A percentile compares a stretch with the other conserved stretches of the same genome.
phyloP scores from a whole-genome alignment of 2,888 invertebrate species.

The Parnassius mnemosyne region DNA sequence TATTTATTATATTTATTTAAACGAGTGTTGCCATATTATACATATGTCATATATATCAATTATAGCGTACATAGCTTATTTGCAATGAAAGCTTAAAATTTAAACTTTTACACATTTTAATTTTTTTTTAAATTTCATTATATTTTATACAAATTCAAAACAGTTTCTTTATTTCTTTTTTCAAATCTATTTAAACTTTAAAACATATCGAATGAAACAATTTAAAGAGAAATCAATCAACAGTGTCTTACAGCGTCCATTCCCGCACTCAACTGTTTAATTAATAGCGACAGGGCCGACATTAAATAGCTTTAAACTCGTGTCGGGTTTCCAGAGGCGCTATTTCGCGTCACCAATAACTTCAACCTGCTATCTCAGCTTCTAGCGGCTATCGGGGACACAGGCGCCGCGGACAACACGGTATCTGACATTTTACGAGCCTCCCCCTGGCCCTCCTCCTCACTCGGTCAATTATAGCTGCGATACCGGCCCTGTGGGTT shows the following conservation, averaged over 20 bases:
- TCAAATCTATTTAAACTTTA: too few species aligned
- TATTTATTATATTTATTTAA: too few species aligned
- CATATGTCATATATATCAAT: too few species aligned
- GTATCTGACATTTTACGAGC: conserved; percentile 60
- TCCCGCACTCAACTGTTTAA: conserved; percentile 6
- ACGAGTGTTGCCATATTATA: too few species aligned
- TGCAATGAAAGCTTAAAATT: too few species aligned
- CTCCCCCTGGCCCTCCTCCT: conserved; percentile 28
- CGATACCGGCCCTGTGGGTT: conserved; percentile 30
- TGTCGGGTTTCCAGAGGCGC: conserved; percentile 23
- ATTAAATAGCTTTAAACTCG: conserved; percentile 15
- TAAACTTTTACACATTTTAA: too few species aligned
- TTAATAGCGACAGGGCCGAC: conserved; percentile 10
- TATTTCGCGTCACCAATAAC: conserved; percentile 26
- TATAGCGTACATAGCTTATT: too few species aligned
- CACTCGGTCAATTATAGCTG: conserved; percentile 47
- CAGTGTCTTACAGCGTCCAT: neutral
- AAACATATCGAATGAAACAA: too few species aligned
- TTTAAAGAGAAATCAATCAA: neutral
- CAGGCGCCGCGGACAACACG: conserved; percentile 43
- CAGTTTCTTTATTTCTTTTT: too few species aligned
- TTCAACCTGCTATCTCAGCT: conserved; percentile 28
- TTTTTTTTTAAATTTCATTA: too few species aligned
- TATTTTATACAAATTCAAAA: too few species aligned
- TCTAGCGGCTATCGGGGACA: conserved; percentile 41